phyloP scores from a whole-genome alignment of 1,140 invertebrate genomes.

The Tyrophagus putrescentiae region DNA sequence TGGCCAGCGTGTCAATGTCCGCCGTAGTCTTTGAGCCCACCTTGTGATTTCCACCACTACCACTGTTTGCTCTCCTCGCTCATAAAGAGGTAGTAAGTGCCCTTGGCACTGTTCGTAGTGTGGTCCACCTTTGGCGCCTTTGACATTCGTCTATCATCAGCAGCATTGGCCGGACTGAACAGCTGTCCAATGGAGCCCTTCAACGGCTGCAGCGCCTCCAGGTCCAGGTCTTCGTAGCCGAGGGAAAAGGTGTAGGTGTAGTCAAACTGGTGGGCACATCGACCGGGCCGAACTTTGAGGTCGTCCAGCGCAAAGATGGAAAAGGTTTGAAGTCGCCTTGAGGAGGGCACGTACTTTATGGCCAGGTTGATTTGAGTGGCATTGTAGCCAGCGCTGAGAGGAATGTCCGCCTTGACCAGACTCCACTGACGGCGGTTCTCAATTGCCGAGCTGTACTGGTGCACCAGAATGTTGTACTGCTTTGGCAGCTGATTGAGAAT shows the following conservation, averaged over 20 bases:
- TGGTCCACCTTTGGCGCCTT: not conserved
- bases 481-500: not conserved
- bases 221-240: not conserved
- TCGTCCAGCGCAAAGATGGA: conserved; percentile 21
- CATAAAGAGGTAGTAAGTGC: not conserved
- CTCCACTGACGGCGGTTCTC: not conserved
- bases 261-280: not conserved
- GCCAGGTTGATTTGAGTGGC: not conserved
- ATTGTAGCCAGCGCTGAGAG: not conserved
- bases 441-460: not conserved
- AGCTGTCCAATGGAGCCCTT: not conserved
- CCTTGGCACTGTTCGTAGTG: not conserved
- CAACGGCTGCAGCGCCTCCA: not conserved
- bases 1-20: not conserved
- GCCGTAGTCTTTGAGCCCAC: not conserved
- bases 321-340: no score
- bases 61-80: no score
- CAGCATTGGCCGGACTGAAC: not conserved
- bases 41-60: no score
- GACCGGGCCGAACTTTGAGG: not conserved
- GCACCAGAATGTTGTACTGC: not conserved
- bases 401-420: not conserved
- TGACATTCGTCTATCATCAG: not conserved
- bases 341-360: no score
- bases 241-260: not conserved